phyloP scores from a whole-genome alignment of 2,888 invertebrate species.

The Meganola albula region DNA sequence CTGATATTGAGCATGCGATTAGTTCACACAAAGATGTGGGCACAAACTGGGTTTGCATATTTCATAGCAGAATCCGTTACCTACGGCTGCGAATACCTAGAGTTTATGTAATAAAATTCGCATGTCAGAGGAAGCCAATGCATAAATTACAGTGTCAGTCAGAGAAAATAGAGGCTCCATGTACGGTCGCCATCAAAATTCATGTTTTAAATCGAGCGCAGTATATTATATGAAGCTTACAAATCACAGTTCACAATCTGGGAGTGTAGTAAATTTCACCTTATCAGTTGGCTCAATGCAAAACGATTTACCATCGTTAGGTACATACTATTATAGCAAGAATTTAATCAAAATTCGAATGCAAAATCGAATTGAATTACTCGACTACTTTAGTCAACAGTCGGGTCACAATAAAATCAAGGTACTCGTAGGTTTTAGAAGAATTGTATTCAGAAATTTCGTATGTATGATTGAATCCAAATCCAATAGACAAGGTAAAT shows the following conservation, averaged over 20 bases:
- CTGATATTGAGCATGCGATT: too few species aligned
- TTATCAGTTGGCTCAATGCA: slow-evolving; percentile 29
- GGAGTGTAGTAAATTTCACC: slow-evolving; percentile 26
- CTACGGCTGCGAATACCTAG: too few species aligned
- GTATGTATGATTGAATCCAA: slow-evolving; percentile 45
- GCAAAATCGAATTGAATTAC: too few species aligned
- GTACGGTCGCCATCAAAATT: slow-evolving; percentile 29
- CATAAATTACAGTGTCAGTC: slow-evolving; percentile 26
- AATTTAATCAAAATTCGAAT: too few species aligned
- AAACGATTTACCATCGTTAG: not conserved
- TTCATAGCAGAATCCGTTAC: too few species aligned
- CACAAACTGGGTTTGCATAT: too few species aligned
- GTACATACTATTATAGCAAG: not conserved
- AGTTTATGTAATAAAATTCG: too few species aligned
- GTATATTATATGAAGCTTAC: slow-evolving; percentile 20
- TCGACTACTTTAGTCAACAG: too few species aligned
- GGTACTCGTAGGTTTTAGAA: slow-evolving; percentile 1
- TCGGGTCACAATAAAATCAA: slow-evolving; percentile 21
- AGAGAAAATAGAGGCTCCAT: slow-evolving; percentile 30
- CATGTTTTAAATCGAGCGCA: slow-evolving; percentile 27
- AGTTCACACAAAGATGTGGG: too few species aligned
- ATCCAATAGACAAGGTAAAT: slow-evolving; percentile 53
- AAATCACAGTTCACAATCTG: slow-evolving; percentile 29
- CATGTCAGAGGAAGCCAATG: too few species aligned
- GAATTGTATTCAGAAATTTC: slow-evolving; percentile 19